Evolutionary conservation across 92 coral and sea anemone species (phyloP).

Genomic region (Bergia puertoricense): DNA sequence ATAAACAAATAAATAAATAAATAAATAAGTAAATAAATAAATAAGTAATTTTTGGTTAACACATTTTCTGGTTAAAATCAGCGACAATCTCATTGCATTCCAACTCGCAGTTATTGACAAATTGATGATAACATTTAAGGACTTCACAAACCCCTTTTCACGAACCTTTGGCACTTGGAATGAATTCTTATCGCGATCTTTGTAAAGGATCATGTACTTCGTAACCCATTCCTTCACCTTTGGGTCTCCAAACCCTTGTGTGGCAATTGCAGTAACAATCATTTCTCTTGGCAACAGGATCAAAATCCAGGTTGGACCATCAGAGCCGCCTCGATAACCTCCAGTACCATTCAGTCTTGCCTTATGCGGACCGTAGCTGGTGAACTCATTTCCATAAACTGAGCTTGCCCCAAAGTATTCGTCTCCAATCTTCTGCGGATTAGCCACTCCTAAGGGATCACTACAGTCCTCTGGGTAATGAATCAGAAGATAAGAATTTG

Average conservation of each 20-base stretch:
- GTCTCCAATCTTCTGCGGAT: slow-evolving; percentile 10
- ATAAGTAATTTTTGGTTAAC: background rate
- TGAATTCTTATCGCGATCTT: background rate
- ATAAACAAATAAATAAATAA: no score
- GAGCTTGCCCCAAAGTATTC: slow-evolving; percentile 21
- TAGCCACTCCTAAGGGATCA: slow-evolving; percentile 23
- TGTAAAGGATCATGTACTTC: slow-evolving; percentile 11
- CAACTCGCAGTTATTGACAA: no score
- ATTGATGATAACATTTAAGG: no score
- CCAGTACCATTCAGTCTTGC: slow-evolving; percentile 19
- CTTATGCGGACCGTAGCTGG: slow-evolving; percentile 26
- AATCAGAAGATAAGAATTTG: background rate
- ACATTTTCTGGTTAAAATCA: background rate
- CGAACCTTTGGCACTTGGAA: slow-evolving; percentile 3
- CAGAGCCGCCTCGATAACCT: slow-evolving; percentile 20
- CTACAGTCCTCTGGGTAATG: slow-evolving; percentile 5
- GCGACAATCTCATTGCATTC: background rate
- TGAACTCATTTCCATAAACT: background rate
- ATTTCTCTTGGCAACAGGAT: background rate
- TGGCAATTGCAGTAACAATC: slow-evolving; percentile 21
- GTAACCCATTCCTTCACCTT: slow-evolving; percentile 30
- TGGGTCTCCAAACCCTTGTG: slow-evolving; percentile 9
- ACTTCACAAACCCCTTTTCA: background rate
- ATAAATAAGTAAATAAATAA: no score
- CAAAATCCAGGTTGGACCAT: background rate